phyloP scores from a whole-genome alignment of 2,888 invertebrate genomes.

The Cyclophora punctaria region DNA sequence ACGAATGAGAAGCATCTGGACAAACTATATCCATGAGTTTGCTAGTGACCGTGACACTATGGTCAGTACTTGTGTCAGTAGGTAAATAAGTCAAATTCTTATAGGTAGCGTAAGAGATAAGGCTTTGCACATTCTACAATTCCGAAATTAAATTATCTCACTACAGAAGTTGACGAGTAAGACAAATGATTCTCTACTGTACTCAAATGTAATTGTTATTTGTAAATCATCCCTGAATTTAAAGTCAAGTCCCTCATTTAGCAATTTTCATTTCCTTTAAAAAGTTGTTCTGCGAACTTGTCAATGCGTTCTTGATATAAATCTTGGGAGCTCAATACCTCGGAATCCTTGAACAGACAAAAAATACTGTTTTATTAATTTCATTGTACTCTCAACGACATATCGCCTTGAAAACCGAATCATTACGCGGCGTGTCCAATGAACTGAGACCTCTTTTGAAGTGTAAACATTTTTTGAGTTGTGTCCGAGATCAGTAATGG shows the following conservation, averaged over 20 bases:
- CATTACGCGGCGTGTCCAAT: slow-evolving; percentile 43
- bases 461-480: slow-evolving; percentile 18
- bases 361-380: slow-evolving; percentile 55
- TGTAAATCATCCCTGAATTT: slow-evolving; percentile 12
- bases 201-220: slow-evolving; percentile 4
- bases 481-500: slow-evolving; percentile 15
- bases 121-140: no score
- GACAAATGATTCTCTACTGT: no score
- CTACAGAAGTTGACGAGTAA: no score
- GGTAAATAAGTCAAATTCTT: no score
- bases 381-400: slow-evolving; percentile 58
- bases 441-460: slow-evolving; percentile 33
- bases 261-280: slow-evolving; percentile 11
- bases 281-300: slow-evolving; percentile 15
- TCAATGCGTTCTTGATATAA: slow-evolving; percentile 23
- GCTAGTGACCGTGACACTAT: no score
- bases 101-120: no score
- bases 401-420: slow-evolving; percentile 62
- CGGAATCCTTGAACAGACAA: slow-evolving; percentile 58
- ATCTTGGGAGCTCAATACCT: slow-evolving; percentile 30
- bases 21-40: no score
- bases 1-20: no score
- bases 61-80: no score
- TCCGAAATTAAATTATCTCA: no score
- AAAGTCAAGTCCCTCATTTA: slow-evolving; percentile 3